Conservation (phyloP, 1,140 invertebrate species). For the Pectinophora gossypiella region DNA sequence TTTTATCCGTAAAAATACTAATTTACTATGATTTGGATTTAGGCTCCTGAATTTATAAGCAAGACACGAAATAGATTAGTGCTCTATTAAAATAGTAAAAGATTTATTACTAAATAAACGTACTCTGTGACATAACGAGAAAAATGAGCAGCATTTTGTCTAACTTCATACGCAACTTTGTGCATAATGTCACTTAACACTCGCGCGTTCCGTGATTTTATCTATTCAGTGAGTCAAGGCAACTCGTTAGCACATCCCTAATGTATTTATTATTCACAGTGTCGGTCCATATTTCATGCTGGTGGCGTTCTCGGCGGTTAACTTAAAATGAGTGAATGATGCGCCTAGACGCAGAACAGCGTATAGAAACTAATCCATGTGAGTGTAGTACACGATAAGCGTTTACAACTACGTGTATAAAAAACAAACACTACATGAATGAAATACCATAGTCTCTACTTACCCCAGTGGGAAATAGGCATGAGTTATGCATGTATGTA, state of each 20-base stretch:
- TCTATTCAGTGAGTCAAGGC: neutral
- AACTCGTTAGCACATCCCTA: neutral
- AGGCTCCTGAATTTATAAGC: too few species aligned
- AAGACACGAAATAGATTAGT: too few species aligned
- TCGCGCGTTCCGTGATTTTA: neutral
- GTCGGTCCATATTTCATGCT: conserved; percentile 36
- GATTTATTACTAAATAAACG: too few species aligned
- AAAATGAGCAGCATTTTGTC: too few species aligned
- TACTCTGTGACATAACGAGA: too few species aligned
- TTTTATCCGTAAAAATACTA: too few species aligned
- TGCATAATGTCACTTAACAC: too few species aligned
- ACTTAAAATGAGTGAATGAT: conserved; percentile 38
- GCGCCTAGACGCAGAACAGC: conserved; percentile 9
- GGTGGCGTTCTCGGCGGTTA: conserved; percentile 31
- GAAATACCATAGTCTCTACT: neutral
- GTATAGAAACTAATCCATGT: conserved; percentile 7
- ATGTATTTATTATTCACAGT: conserved; percentile 43
- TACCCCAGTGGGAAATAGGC: neutral
- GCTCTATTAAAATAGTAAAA: too few species aligned
- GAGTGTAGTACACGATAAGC: conserved; percentile 2
- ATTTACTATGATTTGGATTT: too few species aligned
- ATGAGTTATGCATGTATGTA: neutral
- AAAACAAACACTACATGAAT: too few species aligned
- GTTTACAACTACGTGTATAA: too few species aligned
- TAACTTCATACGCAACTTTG: too few species aligned